Evolutionary conservation across 2,888 invertebrate genomes (phyloP), one percentile per base, ranked within the genome.

Genomic region (Melipona bicolor): DNA sequence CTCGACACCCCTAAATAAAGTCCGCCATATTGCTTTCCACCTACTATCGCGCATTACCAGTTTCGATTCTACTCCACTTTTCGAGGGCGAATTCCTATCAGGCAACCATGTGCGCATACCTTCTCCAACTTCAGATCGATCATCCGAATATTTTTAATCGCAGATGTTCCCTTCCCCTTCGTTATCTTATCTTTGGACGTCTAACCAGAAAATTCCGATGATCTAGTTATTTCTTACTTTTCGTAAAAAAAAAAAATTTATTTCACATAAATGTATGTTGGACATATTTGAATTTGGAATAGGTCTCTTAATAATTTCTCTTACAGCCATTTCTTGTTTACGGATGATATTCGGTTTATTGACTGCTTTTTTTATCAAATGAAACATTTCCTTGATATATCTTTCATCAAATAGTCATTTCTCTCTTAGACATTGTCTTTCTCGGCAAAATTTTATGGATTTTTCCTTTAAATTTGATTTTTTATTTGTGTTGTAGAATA

Each of bases 1-100:
- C 56, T 36, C 69, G 64, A 76, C 80, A 50, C 56, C 68, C 17
- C 65, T 73, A 70, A 84, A 72, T 59, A 59, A 61, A 67, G 62
- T 69, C 79, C 75, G 77, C 82, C 81, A 83, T 83, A 52, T 85
- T 87, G 79, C 43, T 84, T 77, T 70, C 76, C 84, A 64, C 68
- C 84, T 76, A 71, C 71, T 64, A 67, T 61, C 49, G 54, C 59
- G 73, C 49, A 62, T 56, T 76, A 79, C 72, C 72, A 72, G 84
- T 76, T 76, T 83, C 75, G 59, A 69, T 69, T 49, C 71, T 27
- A 52, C 43, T 77, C 32, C 36, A 61, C 56, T 62, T 79, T 74
- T 79, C 74, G 70, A 65, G 70, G 72, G 78, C 62, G 50, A 68
- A 61, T 67, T 79, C 62, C 56, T 62, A 61, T 61, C 64, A 21